These are phyloP conservation scores for Himalopsyche japonica DNA, from an alignment of 2,888 invertebrate species.

Conservation along the genomic window DNA sequence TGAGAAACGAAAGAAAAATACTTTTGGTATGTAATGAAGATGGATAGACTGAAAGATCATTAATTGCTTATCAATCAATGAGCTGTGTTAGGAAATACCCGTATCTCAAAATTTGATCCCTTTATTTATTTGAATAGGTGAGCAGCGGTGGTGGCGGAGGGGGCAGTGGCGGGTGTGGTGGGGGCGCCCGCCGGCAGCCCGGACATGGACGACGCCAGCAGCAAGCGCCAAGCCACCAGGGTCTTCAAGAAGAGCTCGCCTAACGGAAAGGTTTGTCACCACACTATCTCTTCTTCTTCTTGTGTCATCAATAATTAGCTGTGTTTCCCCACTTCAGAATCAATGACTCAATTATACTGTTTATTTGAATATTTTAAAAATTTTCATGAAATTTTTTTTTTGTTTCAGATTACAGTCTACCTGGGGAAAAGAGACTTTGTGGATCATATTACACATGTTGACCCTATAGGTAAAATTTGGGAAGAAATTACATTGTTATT, in stretches of 20 bases:
- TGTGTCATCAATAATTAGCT: too few species aligned
- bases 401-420: constrained; percentile 80
- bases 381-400: constrained; percentile 1
- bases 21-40: too few species aligned
- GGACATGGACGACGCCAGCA: constrained; percentile 74
- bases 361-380: neutral
- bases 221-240: constrained; percentile 75
- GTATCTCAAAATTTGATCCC: too few species aligned
- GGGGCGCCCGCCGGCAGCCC: constrained; percentile 56
- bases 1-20: too few species aligned
- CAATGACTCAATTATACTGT: neutral
- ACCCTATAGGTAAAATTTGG: constrained; percentile 89
- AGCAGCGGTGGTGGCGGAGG: constrained; percentile 35
- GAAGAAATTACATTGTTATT: too few species aligned
- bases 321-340: too few species aligned
- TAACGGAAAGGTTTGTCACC: constrained; percentile 78
- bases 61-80: too few species aligned
- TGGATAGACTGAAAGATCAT: too few species aligned
- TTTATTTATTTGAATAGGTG: neutral
- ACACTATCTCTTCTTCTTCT: neutral
- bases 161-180: constrained; percentile 41
- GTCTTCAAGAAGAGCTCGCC: constrained; percentile 98
- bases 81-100: too few species aligned
- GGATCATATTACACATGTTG: constrained; percentile 88
- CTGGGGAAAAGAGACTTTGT: constrained; percentile 91